Conservation (phyloP, 2,113 vertebrate genomes). For the Meles meles region DNA sequence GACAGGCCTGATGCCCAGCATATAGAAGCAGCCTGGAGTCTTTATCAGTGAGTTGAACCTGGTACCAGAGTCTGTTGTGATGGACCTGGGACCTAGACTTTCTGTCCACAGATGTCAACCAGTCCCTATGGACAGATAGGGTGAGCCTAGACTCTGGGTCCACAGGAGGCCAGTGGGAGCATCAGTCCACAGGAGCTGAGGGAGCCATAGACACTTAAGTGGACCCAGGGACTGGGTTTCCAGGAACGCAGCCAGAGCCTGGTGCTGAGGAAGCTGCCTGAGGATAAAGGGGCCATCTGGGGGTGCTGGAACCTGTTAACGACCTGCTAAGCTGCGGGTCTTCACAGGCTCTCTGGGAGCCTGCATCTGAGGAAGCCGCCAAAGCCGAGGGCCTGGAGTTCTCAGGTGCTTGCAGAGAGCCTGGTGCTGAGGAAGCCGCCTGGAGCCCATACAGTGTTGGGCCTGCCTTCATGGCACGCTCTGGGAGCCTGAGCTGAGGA, state of each 20-base stretch:
- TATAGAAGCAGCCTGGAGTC: not conserved
- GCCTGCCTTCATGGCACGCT: accelerated
- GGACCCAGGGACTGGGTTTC: not conserved
- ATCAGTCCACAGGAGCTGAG: not conserved
- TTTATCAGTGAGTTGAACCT: not conserved
- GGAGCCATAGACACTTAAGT: accelerated
- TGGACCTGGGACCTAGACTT: not conserved
- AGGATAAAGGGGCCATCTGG: not conserved
- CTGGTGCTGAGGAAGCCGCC: not conserved
- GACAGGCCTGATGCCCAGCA: not conserved
- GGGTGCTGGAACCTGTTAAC: not conserved
- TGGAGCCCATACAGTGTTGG: accelerated
- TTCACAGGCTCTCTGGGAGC: not conserved
- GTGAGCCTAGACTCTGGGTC: not conserved
- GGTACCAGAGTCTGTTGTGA: not conserved
- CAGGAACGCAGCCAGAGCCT: not conserved
- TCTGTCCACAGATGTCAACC: not conserved
- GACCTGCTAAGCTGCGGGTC: not conserved
- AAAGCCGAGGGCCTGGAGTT: not conserved
- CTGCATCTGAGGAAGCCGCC: not conserved
- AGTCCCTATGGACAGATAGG: accelerated
- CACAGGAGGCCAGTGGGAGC: not conserved
- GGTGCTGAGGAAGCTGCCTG: not conserved
- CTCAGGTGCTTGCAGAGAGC: accelerated
- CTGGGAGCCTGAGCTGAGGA: not conserved